Percentiles rank a stretch among this genome's conserved stretches.
Evolutionary conservation across 2,113 vertebrate species (phyloP).

Genomic region (Thamnophis sirtalis): DNA sequence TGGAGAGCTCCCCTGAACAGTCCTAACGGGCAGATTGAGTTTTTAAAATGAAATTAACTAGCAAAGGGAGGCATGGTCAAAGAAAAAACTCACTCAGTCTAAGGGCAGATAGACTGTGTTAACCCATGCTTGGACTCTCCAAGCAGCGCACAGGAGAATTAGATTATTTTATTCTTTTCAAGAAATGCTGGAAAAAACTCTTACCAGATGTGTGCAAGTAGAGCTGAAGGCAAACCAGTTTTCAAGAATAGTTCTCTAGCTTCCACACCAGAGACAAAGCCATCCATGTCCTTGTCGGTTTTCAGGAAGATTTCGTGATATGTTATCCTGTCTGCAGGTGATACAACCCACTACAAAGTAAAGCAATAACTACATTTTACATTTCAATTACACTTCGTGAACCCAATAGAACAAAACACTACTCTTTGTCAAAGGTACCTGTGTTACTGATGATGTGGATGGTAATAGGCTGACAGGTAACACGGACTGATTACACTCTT

Average conservation of each 20-base stretch:
- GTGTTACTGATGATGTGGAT: conserved; percentile 62
- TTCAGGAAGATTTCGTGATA: conserved; percentile 93
- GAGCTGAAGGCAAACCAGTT: conserved; percentile 86
- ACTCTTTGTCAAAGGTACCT: conserved; percentile 55
- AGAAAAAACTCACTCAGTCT: no score
- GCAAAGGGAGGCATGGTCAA: no score
- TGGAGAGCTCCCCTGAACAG: no score
- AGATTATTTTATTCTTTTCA: background rate
- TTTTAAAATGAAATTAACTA: no score
- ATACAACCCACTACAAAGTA: conserved; percentile 86
- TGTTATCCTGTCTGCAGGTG: conserved; percentile 86
- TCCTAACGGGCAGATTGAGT: no score
- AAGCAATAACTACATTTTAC: background rate
- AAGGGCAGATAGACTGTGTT: no score
- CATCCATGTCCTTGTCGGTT: conserved; percentile 93
- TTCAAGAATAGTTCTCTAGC: conserved; percentile 94
- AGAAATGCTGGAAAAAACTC: conserved; percentile 42
- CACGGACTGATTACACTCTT: conserved; percentile 80
- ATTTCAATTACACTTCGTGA: background rate
- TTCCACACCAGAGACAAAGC: conserved; percentile 93
- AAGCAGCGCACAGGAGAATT: no score
- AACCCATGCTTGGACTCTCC: no score
- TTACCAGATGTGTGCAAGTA: conserved; percentile 95
- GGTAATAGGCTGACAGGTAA: conserved; percentile 76
- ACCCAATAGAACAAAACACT: background rate